Conservation (phyloP, 2,113 vertebrate species). For the cat (Felis catus) region DNA sequence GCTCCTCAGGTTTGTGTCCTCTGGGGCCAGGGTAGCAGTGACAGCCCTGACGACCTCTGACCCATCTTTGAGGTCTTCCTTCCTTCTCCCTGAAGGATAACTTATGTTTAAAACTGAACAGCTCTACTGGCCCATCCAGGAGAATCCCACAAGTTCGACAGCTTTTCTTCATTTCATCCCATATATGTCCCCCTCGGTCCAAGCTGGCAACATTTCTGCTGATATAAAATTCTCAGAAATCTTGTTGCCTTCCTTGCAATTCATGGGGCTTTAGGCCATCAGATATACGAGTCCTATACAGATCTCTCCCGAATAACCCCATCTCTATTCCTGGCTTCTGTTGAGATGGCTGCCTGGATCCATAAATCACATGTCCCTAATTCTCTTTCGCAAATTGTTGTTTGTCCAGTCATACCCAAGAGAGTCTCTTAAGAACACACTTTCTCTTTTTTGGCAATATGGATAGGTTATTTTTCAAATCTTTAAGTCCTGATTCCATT, state of each 20-base stretch:
- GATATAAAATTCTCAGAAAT: not conserved
- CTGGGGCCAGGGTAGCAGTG: not conserved
- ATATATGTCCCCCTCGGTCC: not conserved
- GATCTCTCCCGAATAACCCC: not conserved
- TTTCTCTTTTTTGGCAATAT: not conserved
- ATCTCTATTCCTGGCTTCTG: not conserved
- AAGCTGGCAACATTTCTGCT: not conserved
- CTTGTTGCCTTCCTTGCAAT: not conserved
- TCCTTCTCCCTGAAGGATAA: not conserved
- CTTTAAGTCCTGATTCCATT: not conserved
- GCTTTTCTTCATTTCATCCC: not conserved
- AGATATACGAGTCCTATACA: not conserved
- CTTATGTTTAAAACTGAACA: not conserved
- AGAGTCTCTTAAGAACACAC: not conserved
- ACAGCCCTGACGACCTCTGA: not conserved
- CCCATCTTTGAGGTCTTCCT: not conserved
- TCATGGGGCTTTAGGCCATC: not conserved
- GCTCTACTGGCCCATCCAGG: not conserved
- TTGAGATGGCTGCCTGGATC: not conserved
- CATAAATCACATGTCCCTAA: not conserved
- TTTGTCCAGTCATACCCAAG: not conserved
- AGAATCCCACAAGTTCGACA: not conserved
- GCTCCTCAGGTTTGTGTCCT: not conserved
- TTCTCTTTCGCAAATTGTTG: not conserved
- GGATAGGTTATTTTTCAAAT: too few relatives aligned